phyloP scores from a whole-genome alignment of 1,140 invertebrate species.

The Magallana angulata region DNA sequence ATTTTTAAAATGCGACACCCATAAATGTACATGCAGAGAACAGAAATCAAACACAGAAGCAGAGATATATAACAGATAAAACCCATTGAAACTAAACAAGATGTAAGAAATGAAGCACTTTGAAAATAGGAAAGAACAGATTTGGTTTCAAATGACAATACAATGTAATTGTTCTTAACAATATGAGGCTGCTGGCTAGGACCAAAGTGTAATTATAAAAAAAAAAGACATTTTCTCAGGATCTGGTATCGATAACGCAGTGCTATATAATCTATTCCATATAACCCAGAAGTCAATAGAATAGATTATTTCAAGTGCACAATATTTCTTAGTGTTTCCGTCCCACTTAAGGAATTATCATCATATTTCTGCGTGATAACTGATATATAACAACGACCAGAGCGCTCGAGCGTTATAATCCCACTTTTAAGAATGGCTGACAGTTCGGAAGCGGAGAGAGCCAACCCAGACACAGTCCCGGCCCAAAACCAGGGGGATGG shows the following conservation, averaged over 20 bases:
- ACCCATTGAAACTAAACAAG: no score
- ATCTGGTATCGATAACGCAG: not conserved
- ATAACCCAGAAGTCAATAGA: not conserved
- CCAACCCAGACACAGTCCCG: not conserved
- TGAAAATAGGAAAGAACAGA: no score
- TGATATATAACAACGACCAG: not conserved
- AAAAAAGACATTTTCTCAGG: no score
- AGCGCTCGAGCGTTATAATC: not conserved
- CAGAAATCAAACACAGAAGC: no score
- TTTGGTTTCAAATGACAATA: no score
- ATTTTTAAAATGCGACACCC: no score
- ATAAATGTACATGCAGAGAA: no score
- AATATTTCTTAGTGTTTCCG: constrained; percentile 8
- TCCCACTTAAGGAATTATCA: constrained; percentile 22
- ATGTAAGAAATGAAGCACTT: no score
- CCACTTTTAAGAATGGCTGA: not conserved
- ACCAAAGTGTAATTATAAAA: no score
- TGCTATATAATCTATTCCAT: constrained; percentile 16
- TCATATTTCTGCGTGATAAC: constrained; percentile 25
- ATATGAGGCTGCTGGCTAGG: no score
- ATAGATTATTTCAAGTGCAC: constrained; percentile 33
- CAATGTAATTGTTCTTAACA: no score
- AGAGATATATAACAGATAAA: no score
- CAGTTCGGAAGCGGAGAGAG: not conserved
- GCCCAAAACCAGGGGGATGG: not conserved